A percentile compares a stretch with the other conserved stretches of the same genome.
Conservation (phyloP, 2,888 invertebrate genomes). For the Ophion slaviceki region DNA sequence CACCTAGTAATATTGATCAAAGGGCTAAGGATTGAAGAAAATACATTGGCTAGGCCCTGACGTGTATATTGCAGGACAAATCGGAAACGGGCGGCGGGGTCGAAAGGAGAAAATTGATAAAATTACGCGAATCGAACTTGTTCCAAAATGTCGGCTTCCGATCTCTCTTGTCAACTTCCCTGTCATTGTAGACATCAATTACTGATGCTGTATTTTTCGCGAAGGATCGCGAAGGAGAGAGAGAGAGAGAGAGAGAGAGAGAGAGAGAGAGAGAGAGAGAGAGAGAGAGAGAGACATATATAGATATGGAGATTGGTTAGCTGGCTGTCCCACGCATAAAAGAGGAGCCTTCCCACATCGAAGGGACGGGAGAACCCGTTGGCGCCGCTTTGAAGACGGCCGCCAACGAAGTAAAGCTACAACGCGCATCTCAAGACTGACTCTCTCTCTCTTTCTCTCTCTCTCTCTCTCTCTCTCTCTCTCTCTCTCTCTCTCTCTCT, state of each 20-base stretch:
- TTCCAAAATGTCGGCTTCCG: background rate
- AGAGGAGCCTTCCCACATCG: conserved; percentile 47
- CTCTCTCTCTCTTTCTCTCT: background rate
- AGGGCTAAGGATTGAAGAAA: too few relatives aligned
- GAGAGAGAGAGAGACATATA: background rate
- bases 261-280: background rate
- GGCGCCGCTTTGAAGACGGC: conserved; percentile 71
- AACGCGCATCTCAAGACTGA: conserved; percentile 11
- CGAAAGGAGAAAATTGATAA: too few relatives aligned
- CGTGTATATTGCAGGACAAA: too few relatives aligned
- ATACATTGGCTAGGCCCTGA: too few relatives aligned
- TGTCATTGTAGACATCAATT: background rate
- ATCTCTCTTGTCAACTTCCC: background rate
- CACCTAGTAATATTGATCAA: too few relatives aligned
- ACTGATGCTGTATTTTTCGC: conserved; percentile 13
- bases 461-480: too few relatives aligned
- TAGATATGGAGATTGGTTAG: conserved; percentile 24
- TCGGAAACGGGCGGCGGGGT: too few relatives aligned
- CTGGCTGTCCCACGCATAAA: conserved; percentile 55
- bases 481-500: too few relatives aligned
- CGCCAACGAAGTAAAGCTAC: conserved; percentile 58
- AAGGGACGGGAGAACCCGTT: conserved; percentile 54
- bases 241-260: background rate
- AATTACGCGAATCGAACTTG: background rate
- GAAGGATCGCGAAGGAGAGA: conserved; percentile 33